Evolutionary conservation across 2,888 invertebrate genomes (phyloP), one percentile per base, ranked within the genome.

Genomic region (Palloptera scutellata): DNA sequence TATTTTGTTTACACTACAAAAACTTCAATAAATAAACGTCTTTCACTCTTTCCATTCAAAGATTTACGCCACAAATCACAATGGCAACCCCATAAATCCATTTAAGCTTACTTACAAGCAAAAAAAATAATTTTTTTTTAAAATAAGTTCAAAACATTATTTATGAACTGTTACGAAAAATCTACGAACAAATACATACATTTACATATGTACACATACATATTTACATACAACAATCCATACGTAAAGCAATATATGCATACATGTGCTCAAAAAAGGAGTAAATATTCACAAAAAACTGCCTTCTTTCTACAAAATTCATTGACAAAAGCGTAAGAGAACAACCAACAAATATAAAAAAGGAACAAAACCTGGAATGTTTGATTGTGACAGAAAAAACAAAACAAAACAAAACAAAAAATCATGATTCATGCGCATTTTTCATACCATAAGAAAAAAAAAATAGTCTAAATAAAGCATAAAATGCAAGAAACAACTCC

Each of bases 391-490:
- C 30, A 4, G 30, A 2, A 30, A 30, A 30, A 30, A 30, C 2
- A 30, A 30, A 30, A 30, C 6, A 30, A 30, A 30, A 30, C 30
- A 30, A 30, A 30, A 30, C 30, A 4, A 6, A n/a, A n/a, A n/a
- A 69, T 67, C 52, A 67, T 69, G 71, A 71, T 71, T 71, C 69
- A 69, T 69, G 65, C 63, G 67, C 63, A 69, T 65, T 69, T 71
- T 71, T 69, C 68, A 69, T 69, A 64, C 61, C 65, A 6, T 6
- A 30, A 30, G 6, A 30, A 30, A 30, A 30, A 30, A 30, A 30
- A 30, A 30, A 30, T 66, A 66, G 63, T 68, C 71, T 57, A 73
- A 72, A 71, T 72, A 72, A 71, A 72, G 69, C 68, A 62, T 68
- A 69, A 68, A 68, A 69, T 66, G 57, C 54, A 48, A 30, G 20